Evolutionary conservation across 1,140 invertebrate genomes (phyloP), one percentile per base, ranked within the genome.

Genomic region (Cyrtorhinus lividipennis): DNA sequence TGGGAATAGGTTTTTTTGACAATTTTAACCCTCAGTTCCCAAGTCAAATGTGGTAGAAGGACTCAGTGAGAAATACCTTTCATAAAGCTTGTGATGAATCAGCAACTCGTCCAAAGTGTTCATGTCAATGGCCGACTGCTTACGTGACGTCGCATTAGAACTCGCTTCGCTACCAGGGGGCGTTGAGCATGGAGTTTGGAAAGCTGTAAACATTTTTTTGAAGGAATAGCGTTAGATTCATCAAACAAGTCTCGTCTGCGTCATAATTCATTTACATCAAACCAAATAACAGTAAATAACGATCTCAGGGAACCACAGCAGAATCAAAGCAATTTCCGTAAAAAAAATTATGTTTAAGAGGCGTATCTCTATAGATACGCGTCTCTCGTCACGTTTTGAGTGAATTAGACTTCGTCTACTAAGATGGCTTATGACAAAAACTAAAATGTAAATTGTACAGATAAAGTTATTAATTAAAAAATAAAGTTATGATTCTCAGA

Each of bases 151-250:
- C 10, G 44, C 12, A 13, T 44, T 5, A 27, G 61, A 24, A 69
- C 81, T 85, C 53, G 79, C 81, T 68, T 85, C 79, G 69, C 85
- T 87, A 13, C 81, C 84, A n/a, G 87, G 88, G 5, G 92, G 92
- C 15, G 92, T 94, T 2, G 91, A 94, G 70, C 90, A 90, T 12
- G 92, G 93, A 2, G 93, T 97, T 71, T 91, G 81, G 73, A 91
- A 97, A 68, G 81, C 71, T 66, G 78, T 74, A 62, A 24, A 59
- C 24, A 59, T 3, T 12, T n/a, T n/a, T n/a, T n/a, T n/a, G 24
- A 15, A 59, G 5, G 13, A 24, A 23, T 24, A 65, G 64, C 18
- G 30, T 45, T 18, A 20, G 30, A 13, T 22, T 57, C 13, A 58
- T 15, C 23, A 48, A 53, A 64, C 24, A 62, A 56, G 22, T 62